Base-by-base conservation (phyloP, 2,888 invertebrate species). In the Congeria kusceri region DNA sequence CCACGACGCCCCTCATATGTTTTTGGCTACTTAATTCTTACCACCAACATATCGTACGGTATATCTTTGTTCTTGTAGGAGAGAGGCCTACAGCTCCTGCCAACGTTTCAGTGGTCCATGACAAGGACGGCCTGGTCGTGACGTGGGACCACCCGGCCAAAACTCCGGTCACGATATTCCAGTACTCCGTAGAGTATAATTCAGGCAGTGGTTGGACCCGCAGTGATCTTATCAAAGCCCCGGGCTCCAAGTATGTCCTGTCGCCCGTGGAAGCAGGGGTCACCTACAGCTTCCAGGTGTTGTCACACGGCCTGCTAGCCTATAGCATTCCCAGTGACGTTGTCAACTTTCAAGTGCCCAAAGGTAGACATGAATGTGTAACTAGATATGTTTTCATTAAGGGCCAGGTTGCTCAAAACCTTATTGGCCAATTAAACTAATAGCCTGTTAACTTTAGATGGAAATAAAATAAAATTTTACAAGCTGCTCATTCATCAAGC, bases 21-120 rank as follows among this genome's bases (percentile, higher is more conserved):
- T n/a, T n/a, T n/a, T n/a, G n/a, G n/a, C n/a, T n/a, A n/a, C n/a
- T n/a, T n/a, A n/a, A n/a, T n/a, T n/a, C n/a, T n/a, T 13, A 39
- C 39, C 9, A 39, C 39, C 39, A 39, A 39, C 15, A 11, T 13
- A 39, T 11, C 11, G 9, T 11, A 39, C 9, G 32, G 32, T 32
- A 3, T 11, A 23, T 49, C 56, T 46, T 62, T 46, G 47, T 46
- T 29, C 29, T 77, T 90, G 44, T 92, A 98, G 98, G 98, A 94
- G 98, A 98, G 76, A 96, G 96, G 94, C 98, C 99, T 66, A 96
- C 97, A 90, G 96, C 97, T 63, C 98, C 98, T 39, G 95, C 96
- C 87, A 98, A 98, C 94, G 95, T 98, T 88, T 97, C 97, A 68
- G 97, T 98, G 83, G 96, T 96, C 64, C 97, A 97, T 94, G 96